Evolutionary conservation across 2,113 vertebrate genomes (phyloP), one percentile per base, ranked within the genome.

Genomic region (Lycaon pictus): DNA sequence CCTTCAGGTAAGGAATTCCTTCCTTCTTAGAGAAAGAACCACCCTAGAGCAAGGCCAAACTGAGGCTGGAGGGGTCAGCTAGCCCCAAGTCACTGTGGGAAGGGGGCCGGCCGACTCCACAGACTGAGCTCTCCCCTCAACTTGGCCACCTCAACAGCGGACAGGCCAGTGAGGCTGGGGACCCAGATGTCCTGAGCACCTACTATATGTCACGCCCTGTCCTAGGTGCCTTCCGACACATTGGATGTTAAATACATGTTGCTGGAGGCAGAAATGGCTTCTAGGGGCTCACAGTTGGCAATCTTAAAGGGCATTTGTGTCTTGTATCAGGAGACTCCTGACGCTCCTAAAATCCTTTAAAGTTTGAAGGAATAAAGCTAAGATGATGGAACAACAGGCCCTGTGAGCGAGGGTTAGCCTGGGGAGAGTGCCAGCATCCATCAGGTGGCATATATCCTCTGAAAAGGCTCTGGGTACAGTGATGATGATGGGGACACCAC

Each of bases 401-500:
- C 19, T 7, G 32, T 3, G 72, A 62, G 55, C 3, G 2, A 27
- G n/a, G 25, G 32, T 29, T 27, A n/a, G 71, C 4, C n/a, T 10
- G 74, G 51, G n/a, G 48, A 11, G 11, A 27, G 80, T 20, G 37
- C 56, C 11, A 19, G 27, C 48, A 77, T 4, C n/a, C 71, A n/a
- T 32, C 71, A 23, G 48, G 16, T 35, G 15, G 8, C 1, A 6
- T 1, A 3, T 2, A 15, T 55, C 55, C 56, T 80, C n/a, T 25
- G 37, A 25, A 60, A 43, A 55, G 53, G 23, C n/a, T n/a, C 92
- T 19, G 37, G n/a, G 12, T 16, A 51, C 16, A 12, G 58, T 19
- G 60, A 0, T 27, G 65, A 56, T 29, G 15, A 55, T 0, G 20
- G 77, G 11, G 58, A 0, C 10, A 5, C 0, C 2, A 12, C 5